Conservation (phyloP, 2,888 invertebrate species). For the Acleris holmiana region DNA sequence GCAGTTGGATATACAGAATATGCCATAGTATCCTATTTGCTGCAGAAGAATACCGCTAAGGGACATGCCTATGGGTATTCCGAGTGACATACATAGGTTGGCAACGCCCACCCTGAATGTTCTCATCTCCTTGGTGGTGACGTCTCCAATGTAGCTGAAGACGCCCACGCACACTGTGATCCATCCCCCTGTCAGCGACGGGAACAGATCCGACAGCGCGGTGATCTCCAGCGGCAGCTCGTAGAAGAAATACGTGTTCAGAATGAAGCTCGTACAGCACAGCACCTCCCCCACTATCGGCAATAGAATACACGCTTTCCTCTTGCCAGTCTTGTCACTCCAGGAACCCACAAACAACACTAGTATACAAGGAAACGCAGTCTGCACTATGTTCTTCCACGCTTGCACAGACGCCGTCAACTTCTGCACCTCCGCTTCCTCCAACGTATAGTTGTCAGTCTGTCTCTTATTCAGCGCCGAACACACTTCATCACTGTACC, state of each 20-base stretch:
- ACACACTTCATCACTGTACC: slow-evolving; percentile 89
- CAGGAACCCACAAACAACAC: slow-evolving; percentile 86
- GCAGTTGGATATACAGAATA: slow-evolving; percentile 78
- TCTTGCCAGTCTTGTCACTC: slow-evolving; percentile 84
- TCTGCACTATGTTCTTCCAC: slow-evolving; percentile 84
- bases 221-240: slow-evolving; percentile 84
- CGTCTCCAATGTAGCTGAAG: slow-evolving; percentile 86
- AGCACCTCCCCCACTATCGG: slow-evolving; percentile 84
- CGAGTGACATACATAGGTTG: slow-evolving; percentile 86
- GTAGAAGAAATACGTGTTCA: slow-evolving; percentile 85
- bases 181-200: slow-evolving; percentile 84
- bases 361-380: slow-evolving; percentile 82
- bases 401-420: slow-evolving; percentile 83
- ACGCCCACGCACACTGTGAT: slow-evolving; percentile 85
- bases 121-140: slow-evolving; percentile 84
- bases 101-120: slow-evolving; percentile 86
- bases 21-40: slow-evolving; percentile 79
- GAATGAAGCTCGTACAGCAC: slow-evolving; percentile 77
- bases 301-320: slow-evolving; percentile 84
- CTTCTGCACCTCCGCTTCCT: slow-evolving; percentile 87
- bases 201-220: slow-evolving; percentile 82
- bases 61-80: slow-evolving; percentile 85
- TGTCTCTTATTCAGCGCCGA: slow-evolving; percentile 89
- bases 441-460: slow-evolving; percentile 87
- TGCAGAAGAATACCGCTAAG: slow-evolving; percentile 82